Percentiles rank a stretch among this genome's conserved stretches.
phyloP scores from a whole-genome alignment of 2,888 invertebrate species.

The Epistrophe grossulariae region DNA sequence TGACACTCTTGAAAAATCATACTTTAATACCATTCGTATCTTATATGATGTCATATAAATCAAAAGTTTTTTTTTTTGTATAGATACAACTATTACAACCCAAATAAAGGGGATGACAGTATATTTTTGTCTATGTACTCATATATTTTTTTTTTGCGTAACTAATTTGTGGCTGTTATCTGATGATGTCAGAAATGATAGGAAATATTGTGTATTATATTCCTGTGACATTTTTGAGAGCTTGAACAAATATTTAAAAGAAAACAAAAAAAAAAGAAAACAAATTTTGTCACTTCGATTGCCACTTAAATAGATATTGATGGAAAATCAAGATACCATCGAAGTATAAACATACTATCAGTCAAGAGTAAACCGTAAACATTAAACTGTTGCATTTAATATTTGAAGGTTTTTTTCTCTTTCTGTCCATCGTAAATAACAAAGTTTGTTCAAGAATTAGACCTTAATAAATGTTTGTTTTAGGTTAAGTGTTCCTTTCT shows the following conservation, averaged over 20 bases:
- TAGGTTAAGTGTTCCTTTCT: constrained; percentile 14
- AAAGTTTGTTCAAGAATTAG: constrained; percentile 32
- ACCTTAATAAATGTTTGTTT: constrained; percentile 29
- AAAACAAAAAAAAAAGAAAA: not conserved
- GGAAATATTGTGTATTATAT: not conserved
- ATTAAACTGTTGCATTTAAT: constrained; percentile 8
- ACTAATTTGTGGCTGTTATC: not conserved
- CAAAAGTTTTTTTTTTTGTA: constrained; percentile 11
- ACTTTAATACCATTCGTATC: constrained; percentile 53
- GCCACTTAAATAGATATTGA: constrained; percentile 43
- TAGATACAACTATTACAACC: not conserved
- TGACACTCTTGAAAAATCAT: constrained; percentile 18
- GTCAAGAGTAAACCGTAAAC: constrained; percentile 22
- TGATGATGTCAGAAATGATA: constrained; percentile 35
- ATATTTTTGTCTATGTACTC: not conserved
- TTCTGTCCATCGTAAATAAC: not conserved
- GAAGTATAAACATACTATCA: not conserved
- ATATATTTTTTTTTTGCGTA: not conserved
- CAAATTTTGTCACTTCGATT: constrained; percentile 53
- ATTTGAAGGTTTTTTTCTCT: not conserved
- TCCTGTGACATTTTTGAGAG: constrained; percentile 17
- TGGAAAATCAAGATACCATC: constrained; percentile 25
- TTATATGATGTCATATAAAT: constrained; percentile 59
- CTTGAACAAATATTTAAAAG: constrained; percentile 36
- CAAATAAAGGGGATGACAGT: not conserved